phyloP scores from a whole-genome alignment of 2,113 vertebrate genomes.

The Paralichthys olivaceus region DNA sequence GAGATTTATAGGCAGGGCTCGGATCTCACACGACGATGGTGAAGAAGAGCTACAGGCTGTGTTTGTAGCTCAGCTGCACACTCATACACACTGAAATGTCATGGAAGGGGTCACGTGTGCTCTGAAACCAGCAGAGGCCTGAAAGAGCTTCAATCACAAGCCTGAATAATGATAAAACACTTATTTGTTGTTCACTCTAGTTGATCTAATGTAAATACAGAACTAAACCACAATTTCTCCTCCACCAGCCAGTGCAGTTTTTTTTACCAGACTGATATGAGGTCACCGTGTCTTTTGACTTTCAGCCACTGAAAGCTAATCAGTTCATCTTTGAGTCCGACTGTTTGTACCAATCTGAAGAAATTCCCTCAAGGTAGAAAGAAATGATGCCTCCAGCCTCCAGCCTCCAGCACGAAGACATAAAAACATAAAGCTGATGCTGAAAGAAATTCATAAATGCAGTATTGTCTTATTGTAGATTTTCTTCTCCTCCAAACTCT shows the following conservation, averaged over 20 bases:
- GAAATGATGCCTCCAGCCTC: neutral
- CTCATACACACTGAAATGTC: conserved; percentile 6
- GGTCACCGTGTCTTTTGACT: too few species aligned
- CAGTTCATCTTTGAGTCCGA: too few species aligned
- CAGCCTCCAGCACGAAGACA: too few species aligned
- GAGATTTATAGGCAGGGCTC: conserved; percentile 62
- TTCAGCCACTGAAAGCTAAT: too few species aligned
- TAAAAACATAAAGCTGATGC: neutral
- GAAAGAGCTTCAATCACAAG: neutral
- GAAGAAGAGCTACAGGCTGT: conserved; percentile 25
- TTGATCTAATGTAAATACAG: neutral
- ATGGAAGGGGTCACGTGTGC: conserved; percentile 1
- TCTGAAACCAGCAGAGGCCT: conserved; percentile 4
- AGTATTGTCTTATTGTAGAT: neutral
- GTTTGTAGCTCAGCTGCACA: conserved; percentile 31
- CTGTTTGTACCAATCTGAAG: too few species aligned
- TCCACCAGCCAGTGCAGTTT: neutral
- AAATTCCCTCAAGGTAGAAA: too few species aligned
- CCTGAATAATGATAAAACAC: neutral
- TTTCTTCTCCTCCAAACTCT: neutral
- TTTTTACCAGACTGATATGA: too few species aligned
- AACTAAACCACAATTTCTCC: too few species aligned
- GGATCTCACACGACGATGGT: conserved; percentile 72
- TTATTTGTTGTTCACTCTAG: neutral
- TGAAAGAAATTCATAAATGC: neutral